Conservation (phyloP, 2,113 vertebrate genomes). For the Malurus melanocephalus region DNA sequence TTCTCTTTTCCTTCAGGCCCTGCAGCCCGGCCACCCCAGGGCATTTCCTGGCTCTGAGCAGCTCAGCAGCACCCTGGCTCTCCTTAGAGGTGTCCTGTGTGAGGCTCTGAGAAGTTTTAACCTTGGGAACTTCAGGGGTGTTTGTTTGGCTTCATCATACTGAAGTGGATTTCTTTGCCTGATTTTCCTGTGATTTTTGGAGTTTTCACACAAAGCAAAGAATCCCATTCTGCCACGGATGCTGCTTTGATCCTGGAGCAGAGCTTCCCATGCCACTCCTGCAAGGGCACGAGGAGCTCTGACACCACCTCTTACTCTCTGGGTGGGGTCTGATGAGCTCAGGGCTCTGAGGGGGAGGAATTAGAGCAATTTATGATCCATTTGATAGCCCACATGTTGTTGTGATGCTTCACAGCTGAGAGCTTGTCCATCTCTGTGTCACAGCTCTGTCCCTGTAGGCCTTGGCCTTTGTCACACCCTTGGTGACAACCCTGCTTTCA, state of each 20-base stretch:
- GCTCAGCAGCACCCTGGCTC: neutral
- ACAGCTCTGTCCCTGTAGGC: neutral
- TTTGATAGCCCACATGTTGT: neutral
- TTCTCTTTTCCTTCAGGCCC: neutral
- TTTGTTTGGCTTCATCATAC: neutral
- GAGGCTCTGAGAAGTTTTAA: neutral
- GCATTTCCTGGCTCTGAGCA: fast-evolving
- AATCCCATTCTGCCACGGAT: neutral
- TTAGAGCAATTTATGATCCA: neutral
- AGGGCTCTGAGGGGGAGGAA: neutral
- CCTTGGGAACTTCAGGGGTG: neutral
- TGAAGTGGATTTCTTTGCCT: neutral
- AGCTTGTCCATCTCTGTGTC: neutral
- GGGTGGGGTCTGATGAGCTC: neutral
- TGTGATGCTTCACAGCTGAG: neutral
- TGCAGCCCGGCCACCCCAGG: neutral
- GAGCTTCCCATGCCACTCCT: neutral
- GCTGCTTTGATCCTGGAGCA: neutral
- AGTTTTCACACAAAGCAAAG: neutral
- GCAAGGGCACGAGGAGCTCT: fast-evolving
- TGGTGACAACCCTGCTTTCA: neutral
- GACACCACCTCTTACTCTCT: neutral
- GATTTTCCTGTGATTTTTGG: neutral
- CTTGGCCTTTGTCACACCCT: neutral
- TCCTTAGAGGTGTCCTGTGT: fast-evolving